These are phyloP conservation scores for Sturmia bella DNA, from an alignment of 2,888 invertebrate genomes.

Conservation along the genomic window DNA sequence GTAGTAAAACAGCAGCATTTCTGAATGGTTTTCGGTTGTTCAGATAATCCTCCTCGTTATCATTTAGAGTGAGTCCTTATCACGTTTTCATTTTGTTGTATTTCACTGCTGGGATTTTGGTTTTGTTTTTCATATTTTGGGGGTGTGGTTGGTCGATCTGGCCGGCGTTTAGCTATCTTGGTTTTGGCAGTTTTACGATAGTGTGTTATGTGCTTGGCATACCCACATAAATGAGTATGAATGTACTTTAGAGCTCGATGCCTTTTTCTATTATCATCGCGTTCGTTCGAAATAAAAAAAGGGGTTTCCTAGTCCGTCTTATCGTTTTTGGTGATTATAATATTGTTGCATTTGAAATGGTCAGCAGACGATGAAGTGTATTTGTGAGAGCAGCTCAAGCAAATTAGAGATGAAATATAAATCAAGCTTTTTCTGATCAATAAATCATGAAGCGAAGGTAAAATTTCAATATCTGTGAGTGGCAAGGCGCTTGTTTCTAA, in stretches of 20 bases:
- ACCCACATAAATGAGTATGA: conserved; percentile 45
- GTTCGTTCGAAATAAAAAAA: conserved; percentile 45
- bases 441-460: neutral
- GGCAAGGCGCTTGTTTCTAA: too few relatives aligned
- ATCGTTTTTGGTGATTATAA: conserved; percentile 40
- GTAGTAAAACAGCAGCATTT: conserved; percentile 32
- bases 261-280: conserved; percentile 37
- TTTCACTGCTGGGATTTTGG: conserved; percentile 36
- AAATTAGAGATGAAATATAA: conserved; percentile 1
- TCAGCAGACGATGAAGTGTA: neutral
- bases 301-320: conserved; percentile 64
- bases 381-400: conserved; percentile 1
- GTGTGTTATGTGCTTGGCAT: conserved; percentile 35
- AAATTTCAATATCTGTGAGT: too few relatives aligned
- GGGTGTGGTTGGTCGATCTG: conserved; percentile 61
- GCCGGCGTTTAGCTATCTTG: conserved; percentile 30
- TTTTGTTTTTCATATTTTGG: conserved; percentile 53
- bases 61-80: conserved; percentile 69
- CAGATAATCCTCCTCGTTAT: conserved; percentile 69
- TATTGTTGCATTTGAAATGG: conserved; percentile 39
- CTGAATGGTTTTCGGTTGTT: conserved; percentile 52
- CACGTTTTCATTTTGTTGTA: conserved; percentile 47
- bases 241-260: conserved; percentile 14
- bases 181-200: conserved; percentile 40
- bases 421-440: neutral